Evolutionary conservation across 2,888 invertebrate genomes (phyloP).

Genomic region (Helicoverpa assulta): DNA sequence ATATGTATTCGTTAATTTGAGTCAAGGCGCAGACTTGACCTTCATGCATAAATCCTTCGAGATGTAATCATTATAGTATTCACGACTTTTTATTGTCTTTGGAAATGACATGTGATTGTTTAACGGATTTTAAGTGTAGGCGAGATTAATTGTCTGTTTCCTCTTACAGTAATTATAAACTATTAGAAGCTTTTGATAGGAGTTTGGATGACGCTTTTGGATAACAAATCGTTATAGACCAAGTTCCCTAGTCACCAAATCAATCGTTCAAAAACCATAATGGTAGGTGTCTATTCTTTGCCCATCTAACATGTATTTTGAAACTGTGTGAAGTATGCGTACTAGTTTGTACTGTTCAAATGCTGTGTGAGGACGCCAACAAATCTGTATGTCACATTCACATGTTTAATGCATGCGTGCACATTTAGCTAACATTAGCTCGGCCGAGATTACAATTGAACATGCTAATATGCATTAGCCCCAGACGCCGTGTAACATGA

Average conservation of each 20-base stretch:
- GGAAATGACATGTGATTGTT: not conserved
- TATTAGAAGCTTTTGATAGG: too few species aligned
- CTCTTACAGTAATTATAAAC: too few species aligned
- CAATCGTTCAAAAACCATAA: not conserved
- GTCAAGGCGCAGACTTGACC: slow-evolving; percentile 21
- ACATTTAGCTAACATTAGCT: slow-evolving; percentile 67
- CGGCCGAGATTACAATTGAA: slow-evolving; percentile 69
- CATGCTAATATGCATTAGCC: slow-evolving; percentile 75
- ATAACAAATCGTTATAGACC: too few species aligned
- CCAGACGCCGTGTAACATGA: slow-evolving; percentile 65
- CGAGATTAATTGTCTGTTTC: too few species aligned
- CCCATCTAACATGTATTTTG: not conserved
- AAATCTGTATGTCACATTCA: slow-evolving; percentile 36
- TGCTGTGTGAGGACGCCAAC: slow-evolving; percentile 4
- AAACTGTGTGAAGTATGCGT: not conserved
- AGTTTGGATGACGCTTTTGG: too few species aligned
- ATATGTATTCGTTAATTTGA: slow-evolving; percentile 12
- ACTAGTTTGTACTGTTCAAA: not conserved
- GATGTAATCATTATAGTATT: slow-evolving; percentile 14
- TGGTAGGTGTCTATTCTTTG: too few species aligned
- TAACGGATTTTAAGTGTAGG: not conserved
- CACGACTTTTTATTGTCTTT: slow-evolving; percentile 16
- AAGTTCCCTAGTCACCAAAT: not conserved
- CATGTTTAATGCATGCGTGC: slow-evolving; percentile 63
- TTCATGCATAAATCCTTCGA: slow-evolving; percentile 22